Evolutionary conservation across 2,113 vertebrate species (phyloP), one percentile per base, ranked within the genome.

Genomic region (Leiothrix lutea): DNA sequence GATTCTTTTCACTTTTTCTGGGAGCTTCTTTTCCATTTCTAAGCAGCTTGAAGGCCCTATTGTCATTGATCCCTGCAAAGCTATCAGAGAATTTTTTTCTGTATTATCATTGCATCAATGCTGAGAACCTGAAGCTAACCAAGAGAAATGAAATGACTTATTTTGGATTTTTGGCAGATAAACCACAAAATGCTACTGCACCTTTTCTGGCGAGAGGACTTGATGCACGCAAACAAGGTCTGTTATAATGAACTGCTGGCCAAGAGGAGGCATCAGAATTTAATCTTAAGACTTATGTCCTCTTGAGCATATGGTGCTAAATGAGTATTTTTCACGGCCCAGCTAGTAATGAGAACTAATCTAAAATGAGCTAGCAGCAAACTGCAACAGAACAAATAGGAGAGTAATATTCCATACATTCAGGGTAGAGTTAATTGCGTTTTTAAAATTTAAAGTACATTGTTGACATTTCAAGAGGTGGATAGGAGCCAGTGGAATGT

Each of bases 271-370:
- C 48, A 87, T 25, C 15, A 79, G 33, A 75, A 79, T 91, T 92
- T 89, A 85, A 79, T 85, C 65, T 75, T 73, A 91, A 90, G 36
- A 58, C 48, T 74, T 86, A 88, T 10, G 35, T 73, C 36, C 47
- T 79, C 66, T 71, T 91, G 53, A 94, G 48, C 86, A 91, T 64
- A 94, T 64, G 77, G 69, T 75, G 72, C 28, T 83, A 80, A 92
- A 90, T 0, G 4, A 84, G 19, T 42, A 47, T 78, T 57, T 92
- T 84, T 92, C 38, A 80, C 48, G 85, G 80, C 28, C 53, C 80
- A 79, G 1, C 35, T 56, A 92, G 51, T 71, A 85, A 91, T 64
- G 64, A 74, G 31, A 70, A 60, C 12, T 87, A 81, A 91, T 79
- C 33, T 84, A n/a, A 74, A 84, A 60, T 79, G 17, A n/a, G 35